Percentiles rank a stretch among this genome's conserved stretches.
phyloP scores from a whole-genome alignment of 2,888 invertebrate genomes.

The Tuberolachnus salignus region DNA sequence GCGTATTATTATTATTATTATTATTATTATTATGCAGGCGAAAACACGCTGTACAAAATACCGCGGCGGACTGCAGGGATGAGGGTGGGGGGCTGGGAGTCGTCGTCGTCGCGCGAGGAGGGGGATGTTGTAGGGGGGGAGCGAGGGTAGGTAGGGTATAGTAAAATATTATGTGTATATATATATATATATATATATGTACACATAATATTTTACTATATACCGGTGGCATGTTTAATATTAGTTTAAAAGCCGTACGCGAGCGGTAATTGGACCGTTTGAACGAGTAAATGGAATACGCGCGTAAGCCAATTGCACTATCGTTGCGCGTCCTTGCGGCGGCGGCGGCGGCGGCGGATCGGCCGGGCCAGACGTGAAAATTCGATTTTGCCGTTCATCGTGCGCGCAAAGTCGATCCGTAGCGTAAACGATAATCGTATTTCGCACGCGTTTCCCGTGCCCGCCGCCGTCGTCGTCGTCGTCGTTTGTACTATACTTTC shows the following conservation, averaged over 20 bases:
- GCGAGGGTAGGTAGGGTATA: no score
- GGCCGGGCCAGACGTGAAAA: background rate
- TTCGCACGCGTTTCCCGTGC: conserved; percentile 35
- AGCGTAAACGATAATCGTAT: conserved; percentile 49
- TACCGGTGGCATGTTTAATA: conserved; percentile 39
- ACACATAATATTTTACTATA: no score
- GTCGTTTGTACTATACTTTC: no score
- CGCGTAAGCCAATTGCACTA: conserved; percentile 45
- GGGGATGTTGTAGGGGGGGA: no score
- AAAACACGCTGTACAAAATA: no score
- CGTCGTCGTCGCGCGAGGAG: no score
- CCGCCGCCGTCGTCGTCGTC: background rate
- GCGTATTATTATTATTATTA: no score
- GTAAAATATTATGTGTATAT: no score
- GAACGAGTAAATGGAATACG: conserved; percentile 49
- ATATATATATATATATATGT: no score
- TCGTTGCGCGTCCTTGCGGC: conserved; percentile 25
- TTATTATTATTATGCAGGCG: no score
- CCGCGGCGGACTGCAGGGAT: no score
- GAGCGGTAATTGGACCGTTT: conserved; percentile 54
- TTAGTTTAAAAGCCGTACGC: conserved; percentile 54
- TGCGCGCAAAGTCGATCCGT: conserved; percentile 21
- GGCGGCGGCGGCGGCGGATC: background rate
- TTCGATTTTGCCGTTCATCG: conserved; percentile 44
- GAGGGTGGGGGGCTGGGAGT: background rate